Evolutionary conservation across 2,113 vertebrate species (phyloP).

Genomic region (Eira barbara): DNA sequence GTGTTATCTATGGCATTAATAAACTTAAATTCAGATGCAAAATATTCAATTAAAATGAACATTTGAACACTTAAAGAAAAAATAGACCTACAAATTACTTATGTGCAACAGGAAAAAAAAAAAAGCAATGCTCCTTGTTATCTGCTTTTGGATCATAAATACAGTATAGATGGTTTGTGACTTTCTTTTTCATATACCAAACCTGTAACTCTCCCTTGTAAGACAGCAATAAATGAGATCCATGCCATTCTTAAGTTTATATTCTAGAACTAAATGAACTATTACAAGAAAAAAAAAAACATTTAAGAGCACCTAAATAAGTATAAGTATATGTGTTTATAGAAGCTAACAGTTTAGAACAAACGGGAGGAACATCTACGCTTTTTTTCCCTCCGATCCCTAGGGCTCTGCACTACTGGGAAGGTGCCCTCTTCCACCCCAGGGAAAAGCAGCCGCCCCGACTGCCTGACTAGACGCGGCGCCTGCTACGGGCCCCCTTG

Average conservation of each 20-base stretch:
- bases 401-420: background rate
- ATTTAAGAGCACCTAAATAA: background rate
- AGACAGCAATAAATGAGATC: background rate
- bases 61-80: background rate
- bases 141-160: background rate
- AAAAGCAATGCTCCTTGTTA: background rate
- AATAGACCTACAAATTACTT: background rate
- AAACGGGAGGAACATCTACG: background rate
- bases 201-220: background rate
- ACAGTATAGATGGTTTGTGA: background rate
- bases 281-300: background rate
- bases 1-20: background rate
- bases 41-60: background rate
- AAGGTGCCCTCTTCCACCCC: background rate
- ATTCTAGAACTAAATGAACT: background rate
- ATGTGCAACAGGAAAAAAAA: background rate
- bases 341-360: background rate
- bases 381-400: background rate
- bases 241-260: background rate
- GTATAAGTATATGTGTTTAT: background rate
- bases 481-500: background rate
- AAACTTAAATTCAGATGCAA: background rate
- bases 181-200: background rate
- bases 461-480: background rate
- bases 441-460: background rate